These are phyloP conservation scores for Todus mexicanus DNA, from an alignment of 2,797 vertebrate species.

Conservation along the genomic window DNA sequence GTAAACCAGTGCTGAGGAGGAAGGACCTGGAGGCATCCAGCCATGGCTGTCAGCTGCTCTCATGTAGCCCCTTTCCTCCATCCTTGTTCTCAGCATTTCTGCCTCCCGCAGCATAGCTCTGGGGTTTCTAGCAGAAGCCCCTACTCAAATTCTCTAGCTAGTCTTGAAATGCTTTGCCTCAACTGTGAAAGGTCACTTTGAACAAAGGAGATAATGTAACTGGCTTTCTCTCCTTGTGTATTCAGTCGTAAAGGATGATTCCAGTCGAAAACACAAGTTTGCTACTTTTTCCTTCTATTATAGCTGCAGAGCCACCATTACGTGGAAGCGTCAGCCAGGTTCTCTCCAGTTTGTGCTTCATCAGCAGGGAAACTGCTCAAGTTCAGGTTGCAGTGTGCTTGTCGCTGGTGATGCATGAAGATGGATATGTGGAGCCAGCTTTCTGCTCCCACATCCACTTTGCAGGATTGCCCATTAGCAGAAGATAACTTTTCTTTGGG, in stretches of 20 bases:
- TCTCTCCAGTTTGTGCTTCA: neutral
- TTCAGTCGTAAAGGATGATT: neutral
- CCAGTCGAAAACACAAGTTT: neutral
- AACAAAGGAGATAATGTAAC: neutral
- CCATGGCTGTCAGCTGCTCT: neutral
- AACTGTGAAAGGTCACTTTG: neutral
- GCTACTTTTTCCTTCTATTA: neutral
- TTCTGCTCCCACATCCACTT: neutral
- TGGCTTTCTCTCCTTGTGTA: neutral
- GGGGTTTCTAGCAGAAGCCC: neutral
- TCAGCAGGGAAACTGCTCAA: neutral
- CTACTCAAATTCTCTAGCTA: neutral
- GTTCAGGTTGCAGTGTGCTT: neutral
- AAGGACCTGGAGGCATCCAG: neutral
- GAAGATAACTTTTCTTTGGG: neutral
- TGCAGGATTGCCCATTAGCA: neutral
- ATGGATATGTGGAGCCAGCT: neutral
- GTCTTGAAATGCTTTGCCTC: neutral
- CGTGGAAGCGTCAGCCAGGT: neutral
- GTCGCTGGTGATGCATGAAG: rapidly evolving
- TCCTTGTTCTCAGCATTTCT: neutral
- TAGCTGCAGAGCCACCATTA: neutral
- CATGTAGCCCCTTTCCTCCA: neutral
- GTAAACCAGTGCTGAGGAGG: neutral
- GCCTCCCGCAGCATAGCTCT: neutral